phyloP scores from a whole-genome alignment of 2,888 invertebrate genomes.

The Panorpa germanica region DNA sequence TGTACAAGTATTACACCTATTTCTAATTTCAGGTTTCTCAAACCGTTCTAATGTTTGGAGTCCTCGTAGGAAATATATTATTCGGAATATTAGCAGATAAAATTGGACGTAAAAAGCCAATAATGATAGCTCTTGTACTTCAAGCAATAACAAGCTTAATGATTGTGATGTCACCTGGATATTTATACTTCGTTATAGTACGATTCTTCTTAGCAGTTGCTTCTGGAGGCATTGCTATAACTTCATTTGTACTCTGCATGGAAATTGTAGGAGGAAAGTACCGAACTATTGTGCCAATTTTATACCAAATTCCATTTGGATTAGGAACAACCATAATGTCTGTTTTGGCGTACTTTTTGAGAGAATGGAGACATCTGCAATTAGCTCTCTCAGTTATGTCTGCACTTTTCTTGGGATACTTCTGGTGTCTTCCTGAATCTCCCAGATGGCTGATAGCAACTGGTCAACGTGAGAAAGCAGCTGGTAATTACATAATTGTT shows the following conservation, averaged over 20 bases:
- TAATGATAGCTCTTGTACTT: slow-evolving; percentile 32
- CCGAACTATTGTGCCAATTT: slow-evolving; percentile 35
- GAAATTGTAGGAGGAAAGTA: slow-evolving; percentile 40
- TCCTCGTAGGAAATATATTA: slow-evolving; percentile 36
- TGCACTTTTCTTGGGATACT: slow-evolving; percentile 26
- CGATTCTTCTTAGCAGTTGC: slow-evolving; percentile 37
- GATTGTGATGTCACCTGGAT: slow-evolving; percentile 32
- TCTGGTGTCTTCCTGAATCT: slow-evolving; percentile 36
- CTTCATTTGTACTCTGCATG: slow-evolving; percentile 46
- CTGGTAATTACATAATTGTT: slow-evolving; percentile 23
- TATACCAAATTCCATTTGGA: slow-evolving; percentile 43
- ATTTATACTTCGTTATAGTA: slow-evolving; percentile 29
- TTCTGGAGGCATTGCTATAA: slow-evolving; percentile 40
- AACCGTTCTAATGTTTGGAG: slow-evolving; percentile 40
- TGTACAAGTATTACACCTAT: neutral
- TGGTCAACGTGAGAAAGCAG: slow-evolving; percentile 29
- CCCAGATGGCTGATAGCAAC: slow-evolving; percentile 40
- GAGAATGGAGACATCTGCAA: slow-evolving; percentile 42
- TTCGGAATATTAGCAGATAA: slow-evolving; percentile 40
- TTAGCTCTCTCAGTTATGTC: slow-evolving; percentile 31
- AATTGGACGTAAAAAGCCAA: slow-evolving; percentile 35
- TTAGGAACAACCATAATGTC: slow-evolving; percentile 37
- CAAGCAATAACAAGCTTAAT: slow-evolving; percentile 31
- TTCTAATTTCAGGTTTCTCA: slow-evolving; percentile 29
- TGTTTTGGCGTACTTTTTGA: slow-evolving; percentile 30